Evolutionary conservation across 2,888 invertebrate species (phyloP).

Genomic region (Ichneumoninae sp.): DNA sequence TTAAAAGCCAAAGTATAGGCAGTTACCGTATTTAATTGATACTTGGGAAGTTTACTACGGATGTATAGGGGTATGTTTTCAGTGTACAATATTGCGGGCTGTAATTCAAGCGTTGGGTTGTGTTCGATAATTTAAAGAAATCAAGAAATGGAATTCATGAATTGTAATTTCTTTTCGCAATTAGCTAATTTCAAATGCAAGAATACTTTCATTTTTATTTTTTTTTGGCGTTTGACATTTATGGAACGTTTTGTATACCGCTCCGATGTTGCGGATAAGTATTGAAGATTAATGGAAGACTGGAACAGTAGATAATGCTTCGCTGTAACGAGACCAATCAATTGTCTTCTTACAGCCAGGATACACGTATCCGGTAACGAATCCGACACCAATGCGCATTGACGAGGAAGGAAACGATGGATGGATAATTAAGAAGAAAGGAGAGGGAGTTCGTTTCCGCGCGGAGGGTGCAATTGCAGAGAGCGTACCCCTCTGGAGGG

Average conservation of each 20-base stretch:
- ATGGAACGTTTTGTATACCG: not conserved
- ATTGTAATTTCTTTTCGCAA: not conserved
- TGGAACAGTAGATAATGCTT: not conserved
- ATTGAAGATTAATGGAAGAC: not conserved
- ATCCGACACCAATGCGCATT: constrained; percentile 28
- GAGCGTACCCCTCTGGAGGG: constrained; percentile 27
- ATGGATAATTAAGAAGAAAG: constrained; percentile 28
- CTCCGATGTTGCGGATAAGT: not conserved
- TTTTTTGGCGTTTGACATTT: not conserved
- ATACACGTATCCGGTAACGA: constrained; percentile 51
- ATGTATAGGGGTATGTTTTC: not conserved
- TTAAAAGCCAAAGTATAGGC: not conserved
- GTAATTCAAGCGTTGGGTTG: not conserved
- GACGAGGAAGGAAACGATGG: constrained; percentile 28
- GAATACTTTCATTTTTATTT: not conserved
- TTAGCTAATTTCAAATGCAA: not conserved
- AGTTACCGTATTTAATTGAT: not conserved
- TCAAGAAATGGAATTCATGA: not conserved
- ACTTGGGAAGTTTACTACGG: not conserved
- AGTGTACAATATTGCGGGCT: not conserved
- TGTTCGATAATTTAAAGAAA: not conserved
- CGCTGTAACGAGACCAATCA: constrained; percentile 58
- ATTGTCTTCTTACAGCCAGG: constrained; percentile 17
- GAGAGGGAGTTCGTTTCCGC: constrained; percentile 6
- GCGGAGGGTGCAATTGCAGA: constrained; percentile 35